phyloP scores from a whole-genome alignment of 2,888 invertebrate genomes.

The Lepidonotus clava region DNA sequence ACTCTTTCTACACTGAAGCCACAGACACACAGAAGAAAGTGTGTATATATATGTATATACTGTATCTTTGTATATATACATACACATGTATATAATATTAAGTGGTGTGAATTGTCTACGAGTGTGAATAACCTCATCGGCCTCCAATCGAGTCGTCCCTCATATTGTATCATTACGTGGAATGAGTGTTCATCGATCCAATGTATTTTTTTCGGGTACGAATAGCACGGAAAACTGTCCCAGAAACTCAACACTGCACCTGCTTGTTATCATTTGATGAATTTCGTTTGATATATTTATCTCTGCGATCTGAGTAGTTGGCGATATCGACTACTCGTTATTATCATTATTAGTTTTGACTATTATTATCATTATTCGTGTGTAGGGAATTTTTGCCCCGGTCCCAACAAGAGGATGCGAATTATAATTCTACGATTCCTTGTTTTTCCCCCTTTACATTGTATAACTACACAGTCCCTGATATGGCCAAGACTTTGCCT shows the following conservation, averaged over 20 bases:
- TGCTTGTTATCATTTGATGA: slow-evolving; percentile 36
- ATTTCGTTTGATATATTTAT: slow-evolving; percentile 39
- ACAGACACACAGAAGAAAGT: neutral
- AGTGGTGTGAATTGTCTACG: slow-evolving; percentile 14
- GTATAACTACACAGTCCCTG: slow-evolving; percentile 21
- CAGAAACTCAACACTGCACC: neutral
- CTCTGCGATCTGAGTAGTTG: slow-evolving; percentile 5
- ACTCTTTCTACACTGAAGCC: slow-evolving; percentile 25
- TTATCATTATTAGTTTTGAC: slow-evolving; percentile 28
- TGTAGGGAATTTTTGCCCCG: slow-evolving; percentile 46
- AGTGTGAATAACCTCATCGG: neutral
- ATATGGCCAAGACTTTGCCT: slow-evolving; percentile 28
- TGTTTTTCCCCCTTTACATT: slow-evolving; percentile 4
- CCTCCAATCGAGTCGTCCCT: no score
- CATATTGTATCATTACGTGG: slow-evolving; percentile 20
- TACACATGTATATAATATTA: slow-evolving; percentile 40
- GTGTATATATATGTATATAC: slow-evolving; percentile 48
- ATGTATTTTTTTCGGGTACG: neutral
- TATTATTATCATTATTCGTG: slow-evolving; percentile 28
- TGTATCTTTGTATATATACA: slow-evolving; percentile 46
- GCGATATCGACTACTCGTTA: neutral
- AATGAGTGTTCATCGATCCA: neutral
- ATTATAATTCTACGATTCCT: slow-evolving; percentile 31
- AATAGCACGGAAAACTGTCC: slow-evolving; percentile 32
- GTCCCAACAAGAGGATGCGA: slow-evolving; percentile 15